Evolutionary conservation across 2,888 invertebrate species (phyloP), one percentile per base, ranked within the genome.

Genomic region (Diaphora mendica): DNA sequence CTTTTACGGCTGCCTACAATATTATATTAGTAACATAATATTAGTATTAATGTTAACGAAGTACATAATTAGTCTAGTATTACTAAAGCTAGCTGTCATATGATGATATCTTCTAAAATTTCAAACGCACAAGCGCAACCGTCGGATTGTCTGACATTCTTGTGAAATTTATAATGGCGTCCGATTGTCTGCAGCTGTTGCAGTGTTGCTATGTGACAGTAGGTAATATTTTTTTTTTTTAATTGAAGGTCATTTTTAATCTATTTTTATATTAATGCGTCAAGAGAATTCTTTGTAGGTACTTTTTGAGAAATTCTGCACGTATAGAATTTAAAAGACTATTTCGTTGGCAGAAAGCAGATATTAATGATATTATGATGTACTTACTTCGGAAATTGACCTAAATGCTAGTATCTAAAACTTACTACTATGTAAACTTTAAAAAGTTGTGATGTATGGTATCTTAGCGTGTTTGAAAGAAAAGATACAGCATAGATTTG

Each of bases 121-220:
- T 70, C 70, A 70, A 62, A 70, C 62, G 33, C 68, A 17, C 51
- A 33, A 13, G 70, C 33, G 64, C 48, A 70, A 70, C 70, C 68
- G 72, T 72, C 72, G 11, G 26, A 39, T 68, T 51, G 68, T 72
- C 72, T 72, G 35, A 42, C 64, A 70, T 70, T 64, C 70, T 64
- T 62, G 42, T 64, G 48, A 48, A 70, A 70, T 42, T 64, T 64
- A 48, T 26, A 67, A 67, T 44, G 71, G 74, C 66, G 74, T 74
- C 71, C n/a, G 67, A 48, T 64, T 8, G 70, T 66, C 68, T 68
- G 55, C 68, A 71, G 71, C 65, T 71, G 74, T 71, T 35, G 55
- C 44, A 30, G 30, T 64, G 70, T 70, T 62, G 39, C 48, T 48
- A 64, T n/a, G 44, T 64, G 42, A 48, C 1, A 44, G 8, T 70